Conservation (phyloP, 2,113 vertebrate genomes). For the Stictonetta naevosa region DNA sequence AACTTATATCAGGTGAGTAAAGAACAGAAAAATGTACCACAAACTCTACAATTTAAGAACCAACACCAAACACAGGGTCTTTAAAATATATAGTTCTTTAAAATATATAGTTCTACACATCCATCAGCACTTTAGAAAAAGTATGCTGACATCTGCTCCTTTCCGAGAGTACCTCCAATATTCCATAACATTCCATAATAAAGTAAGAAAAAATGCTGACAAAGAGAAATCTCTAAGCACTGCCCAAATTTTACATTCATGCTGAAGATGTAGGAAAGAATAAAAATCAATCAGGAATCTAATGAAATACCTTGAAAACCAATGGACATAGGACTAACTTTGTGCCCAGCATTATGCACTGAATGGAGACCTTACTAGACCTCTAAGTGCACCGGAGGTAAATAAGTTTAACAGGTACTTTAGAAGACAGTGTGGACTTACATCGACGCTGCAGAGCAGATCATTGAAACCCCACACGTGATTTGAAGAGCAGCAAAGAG, state of each 20-base stretch:
- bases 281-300: background rate
- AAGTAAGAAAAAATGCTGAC: background rate
- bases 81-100: background rate
- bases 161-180: background rate
- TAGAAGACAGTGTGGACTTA: conserved; percentile 31
- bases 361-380: background rate
- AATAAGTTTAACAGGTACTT: background rate
- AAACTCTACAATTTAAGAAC: background rate
- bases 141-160: fast-evolving
- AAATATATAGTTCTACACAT: background rate
- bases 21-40: background rate
- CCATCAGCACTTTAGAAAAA: background rate
- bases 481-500: conserved; percentile 81
- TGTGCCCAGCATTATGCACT: background rate
- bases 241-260: background rate
- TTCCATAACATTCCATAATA: fast-evolving
- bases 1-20: background rate
- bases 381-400: fast-evolving
- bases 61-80: background rate
- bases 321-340: background rate
- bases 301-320: background rate
- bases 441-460: conserved; percentile 81
- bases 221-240: background rate
- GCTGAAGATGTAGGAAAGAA: background rate
- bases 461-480: conserved; percentile 80